Percentiles rank a stretch among this genome's conserved stretches.
Conservation (phyloP, 2,888 invertebrate genomes). For the Ectemnius continuus region DNA sequence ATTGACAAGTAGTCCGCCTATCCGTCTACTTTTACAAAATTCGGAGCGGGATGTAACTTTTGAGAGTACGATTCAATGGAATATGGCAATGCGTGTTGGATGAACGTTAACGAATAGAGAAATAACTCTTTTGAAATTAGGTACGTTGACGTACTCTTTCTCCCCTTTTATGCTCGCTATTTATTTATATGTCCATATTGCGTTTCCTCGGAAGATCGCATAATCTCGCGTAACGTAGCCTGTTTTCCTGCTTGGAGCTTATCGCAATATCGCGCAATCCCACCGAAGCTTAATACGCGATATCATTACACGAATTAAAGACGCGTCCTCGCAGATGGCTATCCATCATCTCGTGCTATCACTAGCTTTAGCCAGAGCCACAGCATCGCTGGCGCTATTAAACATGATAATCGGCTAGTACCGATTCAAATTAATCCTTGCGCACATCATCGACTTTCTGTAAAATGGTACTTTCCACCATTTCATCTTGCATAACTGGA, state of each 20-base stretch:
- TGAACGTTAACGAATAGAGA: constrained; percentile 71
- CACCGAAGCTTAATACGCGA: background rate
- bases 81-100: constrained; percentile 80
- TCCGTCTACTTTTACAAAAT: constrained; percentile 79
- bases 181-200: constrained; percentile 58
- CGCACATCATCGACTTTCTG: background rate
- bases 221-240: background rate
- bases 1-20: constrained; percentile 81
- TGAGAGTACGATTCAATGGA: constrained; percentile 80
- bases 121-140: constrained; percentile 35
- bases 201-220: constrained; percentile 10
- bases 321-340: constrained; percentile 45
- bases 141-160: constrained; percentile 35
- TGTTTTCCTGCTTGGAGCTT: background rate
- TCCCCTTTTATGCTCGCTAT: constrained; percentile 18
- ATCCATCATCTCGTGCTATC: constrained; percentile 30
- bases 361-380: too few species aligned
- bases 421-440: background rate
- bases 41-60: constrained; percentile 79
- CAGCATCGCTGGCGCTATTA: background rate
- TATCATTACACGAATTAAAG: constrained; percentile 9
- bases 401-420: constrained; percentile 22
- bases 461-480: constrained; percentile 4
- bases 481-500: constrained; percentile 34
- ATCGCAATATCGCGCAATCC: background rate